Percentiles rank a stretch among this genome's conserved stretches.
phyloP scores from a whole-genome alignment of 2,888 invertebrate species.

The Unio pictorum region DNA sequence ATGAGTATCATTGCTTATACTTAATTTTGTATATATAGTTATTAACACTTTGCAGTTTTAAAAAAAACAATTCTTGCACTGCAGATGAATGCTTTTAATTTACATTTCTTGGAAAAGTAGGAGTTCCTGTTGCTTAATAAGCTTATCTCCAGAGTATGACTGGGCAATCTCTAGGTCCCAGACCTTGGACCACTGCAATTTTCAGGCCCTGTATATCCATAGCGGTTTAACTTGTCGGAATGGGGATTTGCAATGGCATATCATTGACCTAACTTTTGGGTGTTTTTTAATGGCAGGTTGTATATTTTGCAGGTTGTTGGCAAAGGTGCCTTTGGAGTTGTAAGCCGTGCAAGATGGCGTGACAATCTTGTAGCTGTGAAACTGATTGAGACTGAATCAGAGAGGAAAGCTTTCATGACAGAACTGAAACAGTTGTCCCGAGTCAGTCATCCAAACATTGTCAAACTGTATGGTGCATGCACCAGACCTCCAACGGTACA shows the following conservation, averaged over 20 bases:
- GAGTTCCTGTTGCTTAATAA: too few relatives aligned
- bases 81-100: too few relatives aligned
- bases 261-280: neutral
- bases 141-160: too few relatives aligned
- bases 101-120: too few relatives aligned
- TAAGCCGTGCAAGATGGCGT: constrained; percentile 91
- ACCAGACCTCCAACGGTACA: constrained; percentile 76
- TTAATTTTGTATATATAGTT: too few relatives aligned
- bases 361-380: constrained; percentile 92
- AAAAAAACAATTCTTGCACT: too few relatives aligned
- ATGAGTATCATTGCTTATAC: too few relatives aligned
- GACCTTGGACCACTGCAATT: neutral
- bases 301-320: constrained; percentile 66
- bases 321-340: constrained; percentile 92
- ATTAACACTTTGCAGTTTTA: too few relatives aligned
- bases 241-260: neutral
- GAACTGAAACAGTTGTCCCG: constrained; percentile 91
- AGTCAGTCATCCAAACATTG: constrained; percentile 93
- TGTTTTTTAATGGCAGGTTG: constrained; percentile 59
- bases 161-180: too few relatives aligned
- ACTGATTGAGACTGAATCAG: constrained; percentile 90
- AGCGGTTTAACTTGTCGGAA: neutral
- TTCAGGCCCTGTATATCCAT: neutral
- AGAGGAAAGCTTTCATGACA: constrained; percentile 87
- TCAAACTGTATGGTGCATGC: constrained; percentile 92